Evolutionary conservation across 2,113 vertebrate species (phyloP), one percentile per base, ranked within the genome.

Genomic region (Turdus rufiventris): DNA sequence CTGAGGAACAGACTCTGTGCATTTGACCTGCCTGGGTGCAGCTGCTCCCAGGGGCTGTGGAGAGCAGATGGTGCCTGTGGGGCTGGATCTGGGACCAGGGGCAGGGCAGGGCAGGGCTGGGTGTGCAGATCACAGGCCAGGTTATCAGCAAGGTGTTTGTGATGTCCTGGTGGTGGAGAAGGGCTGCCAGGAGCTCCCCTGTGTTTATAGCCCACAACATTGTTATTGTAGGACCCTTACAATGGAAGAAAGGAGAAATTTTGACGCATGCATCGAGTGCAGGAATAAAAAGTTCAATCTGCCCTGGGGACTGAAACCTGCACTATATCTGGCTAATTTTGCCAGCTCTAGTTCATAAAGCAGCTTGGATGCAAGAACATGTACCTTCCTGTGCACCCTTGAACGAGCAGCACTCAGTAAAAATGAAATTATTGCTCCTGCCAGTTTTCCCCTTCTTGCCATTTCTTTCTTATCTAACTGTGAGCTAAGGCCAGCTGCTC

Each of bases 401-500:
- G 56, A 76, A 66, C 2, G 4, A 83, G 48, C 81, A 47, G 29
- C 17, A 25, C 85, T 92, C 87, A 18, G 77, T 43, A 78, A 65
- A 94, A 85, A 66, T 5, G 34, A 79, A 96, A 89, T 94, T 89
- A 89, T 50, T 91, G 62, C 87, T 94, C 42, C 87, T 91, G 91
- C 84, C 66, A 65, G n/a, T 91, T 94, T 91, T 70, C 54, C 57
- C 0, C 0, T 58, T 85, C 70, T 85, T 76, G 62, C 93, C 62
- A 62, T 96, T 97, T 94, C 84, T 78, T 79, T 89, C 95, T 96
- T 96, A 96, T 93, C 95, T 89, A 89, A 75, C 81, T 77, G 73
- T 23, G 66, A 92, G 94, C 80, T 85, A 20, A 87, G 89, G 89
- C 94, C 93, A 97, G 91, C 89, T 94, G 93, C 93, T 94, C 81